Evolutionary conservation across 2,113 vertebrate genomes (phyloP).

Genomic region (Rutilus rutilus): DNA sequence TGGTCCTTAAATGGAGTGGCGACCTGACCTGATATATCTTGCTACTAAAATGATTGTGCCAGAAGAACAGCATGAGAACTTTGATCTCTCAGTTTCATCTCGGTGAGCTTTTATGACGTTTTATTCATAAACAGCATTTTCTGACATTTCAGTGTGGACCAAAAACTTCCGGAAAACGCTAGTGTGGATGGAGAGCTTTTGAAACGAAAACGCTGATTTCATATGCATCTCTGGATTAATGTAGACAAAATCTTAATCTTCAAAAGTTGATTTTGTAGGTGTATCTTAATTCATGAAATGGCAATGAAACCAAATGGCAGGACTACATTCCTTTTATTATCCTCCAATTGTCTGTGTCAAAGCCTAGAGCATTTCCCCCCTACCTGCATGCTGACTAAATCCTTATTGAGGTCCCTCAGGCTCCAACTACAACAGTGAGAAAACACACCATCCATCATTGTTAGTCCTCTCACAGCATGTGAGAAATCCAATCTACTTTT

Average conservation of each 20-base stretch:
- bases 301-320: constrained; percentile 22
- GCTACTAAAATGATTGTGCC: too few relatives aligned
- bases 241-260: neutral
- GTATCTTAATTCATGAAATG: neutral
- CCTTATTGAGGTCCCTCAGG: constrained; percentile 26
- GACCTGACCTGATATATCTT: too few relatives aligned
- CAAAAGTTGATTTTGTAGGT: neutral
- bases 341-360: constrained; percentile 7
- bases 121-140: too few relatives aligned
- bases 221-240: too few relatives aligned
- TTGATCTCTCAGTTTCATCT: too few relatives aligned
- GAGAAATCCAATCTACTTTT: constrained; percentile 63
- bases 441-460: constrained; percentile 68
- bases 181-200: too few relatives aligned
- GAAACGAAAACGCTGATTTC: too few relatives aligned
- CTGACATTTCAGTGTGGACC: too few relatives aligned
- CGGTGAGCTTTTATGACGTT: too few relatives aligned
- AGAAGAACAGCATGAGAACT: too few relatives aligned
- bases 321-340: constrained; percentile 17
- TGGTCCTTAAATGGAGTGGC: too few relatives aligned
- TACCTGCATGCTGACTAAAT: constrained; percentile 44
- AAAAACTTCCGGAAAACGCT: too few relatives aligned
- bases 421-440: constrained; percentile 37
- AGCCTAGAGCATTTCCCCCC: constrained; percentile 15
- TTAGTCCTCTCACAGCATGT: constrained; percentile 63